Conservation (phyloP, 2,113 vertebrate genomes). For the Brienomyrus brachyistius region DNA sequence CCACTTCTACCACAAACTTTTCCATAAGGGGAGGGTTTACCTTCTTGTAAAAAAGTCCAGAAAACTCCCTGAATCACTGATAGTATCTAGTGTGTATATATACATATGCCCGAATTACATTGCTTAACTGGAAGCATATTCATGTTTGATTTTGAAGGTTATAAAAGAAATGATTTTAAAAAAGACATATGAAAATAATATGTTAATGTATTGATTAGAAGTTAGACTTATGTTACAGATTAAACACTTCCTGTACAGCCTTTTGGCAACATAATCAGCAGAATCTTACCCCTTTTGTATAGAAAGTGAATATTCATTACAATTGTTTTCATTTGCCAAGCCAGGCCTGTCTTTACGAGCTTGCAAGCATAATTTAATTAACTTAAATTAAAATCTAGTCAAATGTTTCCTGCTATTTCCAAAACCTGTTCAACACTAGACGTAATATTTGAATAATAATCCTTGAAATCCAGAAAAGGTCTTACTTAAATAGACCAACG, state of each 20-base stretch:
- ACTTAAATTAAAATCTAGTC: not conserved
- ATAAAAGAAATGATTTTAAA: not conserved
- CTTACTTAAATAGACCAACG: not conserved
- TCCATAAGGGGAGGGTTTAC: not conserved
- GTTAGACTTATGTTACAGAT: not conserved
- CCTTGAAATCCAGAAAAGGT: not conserved
- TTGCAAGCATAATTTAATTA: not conserved
- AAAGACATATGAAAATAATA: not conserved
- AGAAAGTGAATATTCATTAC: not conserved
- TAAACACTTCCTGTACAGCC: not conserved
- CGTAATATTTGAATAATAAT: not conserved
- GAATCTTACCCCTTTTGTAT: not conserved
- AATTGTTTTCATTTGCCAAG: not conserved
- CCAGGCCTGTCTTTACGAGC: not conserved
- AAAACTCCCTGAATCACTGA: not conserved
- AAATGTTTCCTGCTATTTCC: not conserved
- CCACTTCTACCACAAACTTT: not conserved
- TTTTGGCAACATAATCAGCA: not conserved
- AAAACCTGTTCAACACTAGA: not conserved
- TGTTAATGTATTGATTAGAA: not conserved
- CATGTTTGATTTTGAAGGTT: not conserved
- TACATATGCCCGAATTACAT: not conserved
- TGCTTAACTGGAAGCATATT: not conserved
- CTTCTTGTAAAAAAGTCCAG: not conserved
- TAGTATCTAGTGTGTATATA: not conserved